Base-by-base conservation (phyloP, 2,113 vertebrate species). In the Clarias macrocephalus region DNA sequence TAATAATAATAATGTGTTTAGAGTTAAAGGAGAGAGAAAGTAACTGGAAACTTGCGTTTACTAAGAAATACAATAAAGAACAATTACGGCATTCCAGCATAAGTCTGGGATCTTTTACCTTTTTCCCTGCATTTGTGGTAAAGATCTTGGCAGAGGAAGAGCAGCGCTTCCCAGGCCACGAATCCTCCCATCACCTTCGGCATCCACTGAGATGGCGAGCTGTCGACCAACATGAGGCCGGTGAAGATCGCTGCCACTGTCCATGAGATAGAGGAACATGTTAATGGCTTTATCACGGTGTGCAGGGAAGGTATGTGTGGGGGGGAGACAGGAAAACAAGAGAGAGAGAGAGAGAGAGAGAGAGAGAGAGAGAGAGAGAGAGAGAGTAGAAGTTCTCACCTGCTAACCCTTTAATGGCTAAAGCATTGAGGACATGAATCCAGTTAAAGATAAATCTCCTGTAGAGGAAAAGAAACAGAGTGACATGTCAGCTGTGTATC, bases 241-340 rank as follows among this genome's bases (percentile, higher is more conserved):
- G 95, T 95, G 30, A 96, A 95, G 84, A 96, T 94, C 72, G 94
- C 92, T 0, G 86, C 94, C 92, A 95, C 96, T 96, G 89, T 75
- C 5, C 48, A 54, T 13, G 0, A 54, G 23, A 54, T 7, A 23
- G 42, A 52, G 75, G 2, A n/a, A 28, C 75, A 54, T 75, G 37
- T 37, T 21, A 0, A 33, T 6, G 68, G 37, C 5, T 18, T 63
- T 1, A 42, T 6, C 6, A 42, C 0, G 3, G 7, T 48, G 48
- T 7, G 48, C 0, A 42, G 6, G 42, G 42, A 5, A 42, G 5
- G 42, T 42, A 5, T 42, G 6, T 42, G 5, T 42, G 33, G 42
- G 48, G 48, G 7, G 48, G 48, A 7, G 7, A 42, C 42, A 42
- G 42, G 42, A 42, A 42, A 42, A 42, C 4, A 5, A 42, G 42